These are phyloP conservation scores for Rhinichthys osculus DNA, from an alignment of 2,797 vertebrate species.

Conservation along the genomic window DNA sequence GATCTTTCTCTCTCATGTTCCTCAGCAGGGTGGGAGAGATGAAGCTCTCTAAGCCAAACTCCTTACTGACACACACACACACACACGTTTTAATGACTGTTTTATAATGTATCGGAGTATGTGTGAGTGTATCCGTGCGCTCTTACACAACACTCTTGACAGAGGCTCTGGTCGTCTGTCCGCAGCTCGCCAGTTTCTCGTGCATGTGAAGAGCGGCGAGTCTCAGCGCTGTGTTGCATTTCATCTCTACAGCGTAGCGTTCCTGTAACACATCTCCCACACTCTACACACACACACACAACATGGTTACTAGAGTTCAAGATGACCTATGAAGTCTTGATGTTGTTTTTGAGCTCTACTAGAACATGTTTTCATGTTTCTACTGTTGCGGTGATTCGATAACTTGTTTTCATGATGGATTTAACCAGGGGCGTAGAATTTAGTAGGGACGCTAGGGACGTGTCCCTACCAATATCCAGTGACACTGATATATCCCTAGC, in stretches of 20 bases:
- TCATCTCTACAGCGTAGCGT: constrained; percentile 97
- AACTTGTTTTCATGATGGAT: too few relatives aligned
- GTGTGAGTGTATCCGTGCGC: background rate
- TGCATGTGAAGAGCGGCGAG: constrained; percentile 97
- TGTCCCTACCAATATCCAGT: too few relatives aligned
- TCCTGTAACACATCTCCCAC: constrained; percentile 96
- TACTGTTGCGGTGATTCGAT: too few relatives aligned
- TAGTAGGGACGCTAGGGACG: too few relatives aligned
- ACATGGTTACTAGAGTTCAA: background rate
- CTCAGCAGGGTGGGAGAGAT: constrained; percentile 95
- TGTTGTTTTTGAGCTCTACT: background rate
- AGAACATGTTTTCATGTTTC: background rate
- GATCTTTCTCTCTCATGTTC: constrained; percentile 97
- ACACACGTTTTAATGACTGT: background rate
- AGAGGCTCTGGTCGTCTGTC: constrained; percentile 90
- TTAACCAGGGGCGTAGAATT: too few relatives aligned
- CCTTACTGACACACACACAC: constrained; percentile 81
- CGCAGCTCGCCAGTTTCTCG: constrained; percentile 90
- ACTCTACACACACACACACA: constrained; percentile 79
- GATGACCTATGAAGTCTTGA: background rate
- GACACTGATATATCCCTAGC: too few relatives aligned
- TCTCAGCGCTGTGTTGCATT: constrained; percentile 92
- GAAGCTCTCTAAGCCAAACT: constrained; percentile 98
- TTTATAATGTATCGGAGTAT: background rate
- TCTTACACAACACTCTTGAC: constrained; percentile 97